phyloP scores from a whole-genome alignment of 2,797 vertebrate genomes.

The Pantherophis vulpinus region DNA sequence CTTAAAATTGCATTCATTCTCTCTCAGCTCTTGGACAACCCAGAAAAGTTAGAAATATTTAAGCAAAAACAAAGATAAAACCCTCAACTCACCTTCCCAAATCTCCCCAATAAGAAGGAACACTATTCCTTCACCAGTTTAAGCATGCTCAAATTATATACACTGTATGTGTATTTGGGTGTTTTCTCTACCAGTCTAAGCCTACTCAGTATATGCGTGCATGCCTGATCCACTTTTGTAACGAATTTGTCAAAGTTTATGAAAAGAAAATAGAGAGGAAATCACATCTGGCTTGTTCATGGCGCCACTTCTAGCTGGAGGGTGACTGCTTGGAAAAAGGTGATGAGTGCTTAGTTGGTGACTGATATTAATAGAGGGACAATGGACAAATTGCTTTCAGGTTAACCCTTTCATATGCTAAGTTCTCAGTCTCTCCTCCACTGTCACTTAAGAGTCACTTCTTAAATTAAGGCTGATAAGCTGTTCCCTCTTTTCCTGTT shows the following conservation, averaged over 20 bases:
- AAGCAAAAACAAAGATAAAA: not conserved
- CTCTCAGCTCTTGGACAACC: not conserved
- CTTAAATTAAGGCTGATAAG: not conserved
- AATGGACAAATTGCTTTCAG: slow-evolving; percentile 54
- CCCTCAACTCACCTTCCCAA: not conserved
- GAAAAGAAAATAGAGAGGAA: slow-evolving; percentile 55
- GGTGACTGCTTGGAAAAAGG: slow-evolving; percentile 49
- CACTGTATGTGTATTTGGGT: not conserved
- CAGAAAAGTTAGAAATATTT: not conserved
- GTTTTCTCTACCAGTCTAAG: not conserved
- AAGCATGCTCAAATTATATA: not conserved
- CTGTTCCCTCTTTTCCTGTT: not conserved
- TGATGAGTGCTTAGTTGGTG: slow-evolving; percentile 56
- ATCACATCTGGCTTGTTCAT: slow-evolving; percentile 56
- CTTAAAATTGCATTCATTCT: not conserved
- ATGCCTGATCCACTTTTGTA: not conserved
- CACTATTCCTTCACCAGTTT: not conserved
- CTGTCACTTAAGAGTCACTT: not conserved
- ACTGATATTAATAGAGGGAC: slow-evolving; percentile 61
- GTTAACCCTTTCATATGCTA: slow-evolving; percentile 49
- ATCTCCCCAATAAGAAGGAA: slow-evolving; percentile 7
- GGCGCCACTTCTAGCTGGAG: slow-evolving; percentile 58
- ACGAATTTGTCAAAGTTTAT: slow-evolving; percentile 48
- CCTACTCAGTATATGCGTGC: not conserved
- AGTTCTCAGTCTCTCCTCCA: not conserved